Evolutionary conservation across 2,113 vertebrate species (phyloP), one percentile per base, ranked within the genome.

Genomic region (Acanthochromis polyacanthus): DNA sequence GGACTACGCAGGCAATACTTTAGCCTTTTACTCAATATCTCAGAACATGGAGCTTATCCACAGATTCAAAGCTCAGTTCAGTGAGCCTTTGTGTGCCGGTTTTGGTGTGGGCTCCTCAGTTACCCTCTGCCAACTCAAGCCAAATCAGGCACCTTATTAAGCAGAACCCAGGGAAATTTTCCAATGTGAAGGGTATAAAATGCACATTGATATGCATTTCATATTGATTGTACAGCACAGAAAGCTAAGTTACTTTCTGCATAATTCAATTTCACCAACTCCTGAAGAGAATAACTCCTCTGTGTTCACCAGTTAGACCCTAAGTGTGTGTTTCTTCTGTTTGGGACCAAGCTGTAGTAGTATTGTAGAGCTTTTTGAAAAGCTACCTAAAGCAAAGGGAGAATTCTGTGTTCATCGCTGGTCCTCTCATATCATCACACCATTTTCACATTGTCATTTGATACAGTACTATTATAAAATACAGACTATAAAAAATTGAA

Each of bases 71-170:
- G 87, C 91, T 57, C 89, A 88, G 69, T 99, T 99, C 85, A 95
- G 88, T 0, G 92, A 94, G 84, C 95, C 96, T 0, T 85, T 99
- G 53, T 95, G 87, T 58, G 97, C 98, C 0, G 94, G 97, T 6
- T 99, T 99, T 56, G 98, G 97, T 86, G 96, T 99, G n/a, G 96
- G 95, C 17, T 95, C 94, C 8, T 93, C 93, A 4, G 94, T 95
- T 15, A 90, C 79, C 9, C 91, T 95, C 45, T 94, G 93, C 68
- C 84, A 86, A 19, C 80, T 94, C 11, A 93, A 90, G 57, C 81
- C 84, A 19, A 92, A 62, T 45, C 5, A 38, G 1, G 58, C 17
- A 1, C 57, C 88, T 22, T 85, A 89, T 58, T 91, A 32, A 87
- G 0, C 15, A 12, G 45, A 59, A 48, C 23, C 8, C 4, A 30